Base-by-base conservation (phyloP, 2,888 invertebrate genomes). In the Adelognathus sp. region DNA sequence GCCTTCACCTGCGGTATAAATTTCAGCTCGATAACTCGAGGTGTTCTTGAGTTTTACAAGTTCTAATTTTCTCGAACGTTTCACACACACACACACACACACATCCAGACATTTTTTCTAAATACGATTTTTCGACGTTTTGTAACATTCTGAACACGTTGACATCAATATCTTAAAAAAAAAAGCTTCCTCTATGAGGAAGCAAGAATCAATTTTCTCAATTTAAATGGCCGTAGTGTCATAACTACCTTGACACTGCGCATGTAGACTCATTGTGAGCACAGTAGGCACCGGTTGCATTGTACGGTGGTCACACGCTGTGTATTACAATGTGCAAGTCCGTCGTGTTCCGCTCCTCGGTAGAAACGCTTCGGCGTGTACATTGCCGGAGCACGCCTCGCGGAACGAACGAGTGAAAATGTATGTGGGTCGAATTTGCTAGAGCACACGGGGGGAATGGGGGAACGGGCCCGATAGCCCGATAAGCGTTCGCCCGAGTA, bases 351-450 rank as follows among this genome's bases (percentile, higher is more conserved):
- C n/a, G 54, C 54, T 54, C 16, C 61, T 50, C 29, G 29, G 50
- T 7, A 52, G 16, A 36, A 36, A 16, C 33, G 11, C 7, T 5
- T 61, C 16, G 4, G 21, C 16, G 29, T 29, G 46, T 60, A 60
- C 27, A 46, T 46, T 33, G 44, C 31, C 64, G 2, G 72, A 27
- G 50, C 54, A 63, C 27, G 54, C 44, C 54, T 70, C 61, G 67
- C 41, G 50, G 69, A 63, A 69, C 56, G 63, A 80, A 70, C 54
- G 56, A 66, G 69, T 66, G 78, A 72, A 75, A 75, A 80, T 80
- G 41, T 80, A 80, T 80, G 41, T 80, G 71, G 78, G 80, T 78
- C 80, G 74, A 74, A 74, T 52, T n/a, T 18, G 73, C 41, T 66
- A 24, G 44, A n/a, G n/a, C n/a, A n/a, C 29, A 21, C 60, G n/a